Percentiles rank a stretch among this genome's conserved stretches.
Conservation (phyloP, 2,797 vertebrate species). For the Valencia hispanica region DNA sequence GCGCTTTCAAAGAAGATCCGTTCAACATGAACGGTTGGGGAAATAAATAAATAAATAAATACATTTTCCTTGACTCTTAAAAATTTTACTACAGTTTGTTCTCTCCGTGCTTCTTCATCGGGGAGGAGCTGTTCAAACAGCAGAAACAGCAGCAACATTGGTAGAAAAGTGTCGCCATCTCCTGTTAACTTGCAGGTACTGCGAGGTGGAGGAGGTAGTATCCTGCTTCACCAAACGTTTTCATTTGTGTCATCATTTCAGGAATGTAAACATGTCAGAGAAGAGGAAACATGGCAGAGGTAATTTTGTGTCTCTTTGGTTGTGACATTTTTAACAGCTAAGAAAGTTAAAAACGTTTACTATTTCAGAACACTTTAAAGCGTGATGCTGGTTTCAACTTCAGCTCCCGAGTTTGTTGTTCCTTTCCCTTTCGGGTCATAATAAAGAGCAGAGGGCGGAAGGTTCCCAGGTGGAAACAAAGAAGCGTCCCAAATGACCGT, state of each 20-base stretch:
- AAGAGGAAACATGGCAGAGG: neutral
- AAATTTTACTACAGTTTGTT: conserved; percentile 51
- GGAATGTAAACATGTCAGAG: neutral
- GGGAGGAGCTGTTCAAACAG: conserved; percentile 7
- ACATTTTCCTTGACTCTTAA: conserved; percentile 58
- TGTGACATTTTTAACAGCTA: conserved; percentile 4
- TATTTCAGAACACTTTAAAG: neutral
- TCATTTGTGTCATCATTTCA: neutral
- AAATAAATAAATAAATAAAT: neutral
- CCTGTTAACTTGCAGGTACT: conserved; percentile 47
- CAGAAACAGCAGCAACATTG: conserved; percentile 5
- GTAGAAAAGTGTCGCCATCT: conserved; percentile 88
- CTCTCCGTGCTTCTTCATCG: conserved; percentile 35
- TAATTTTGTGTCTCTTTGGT: neutral
- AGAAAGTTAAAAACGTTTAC: neutral
- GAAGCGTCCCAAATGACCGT: conserved; percentile 73
- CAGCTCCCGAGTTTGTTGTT: conserved; percentile 61
- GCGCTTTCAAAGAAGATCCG: neutral
- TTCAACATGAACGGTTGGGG: neutral
- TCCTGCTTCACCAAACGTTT: neutral
- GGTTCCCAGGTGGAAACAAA: conserved; percentile 84
- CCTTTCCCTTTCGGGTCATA: conserved; percentile 40
- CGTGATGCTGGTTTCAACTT: conserved; percentile 32
- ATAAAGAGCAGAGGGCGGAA: conserved; percentile 70
- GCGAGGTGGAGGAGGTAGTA: conserved; percentile 31